These are phyloP conservation scores for Eremobia ochroleuca DNA, from an alignment of 2,888 invertebrate genomes.

Conservation along the genomic window DNA sequence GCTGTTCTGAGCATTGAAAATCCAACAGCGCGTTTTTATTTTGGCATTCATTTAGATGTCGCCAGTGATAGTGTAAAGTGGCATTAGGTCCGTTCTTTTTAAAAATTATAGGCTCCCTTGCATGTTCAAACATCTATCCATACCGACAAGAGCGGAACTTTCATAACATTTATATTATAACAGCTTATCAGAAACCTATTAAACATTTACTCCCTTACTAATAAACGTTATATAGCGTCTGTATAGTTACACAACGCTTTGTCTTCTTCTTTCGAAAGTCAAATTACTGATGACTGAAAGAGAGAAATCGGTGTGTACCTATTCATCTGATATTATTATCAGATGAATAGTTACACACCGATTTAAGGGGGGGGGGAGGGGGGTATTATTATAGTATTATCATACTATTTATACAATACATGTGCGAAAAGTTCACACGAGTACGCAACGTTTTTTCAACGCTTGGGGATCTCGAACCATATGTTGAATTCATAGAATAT, in stretches of 20 bases:
- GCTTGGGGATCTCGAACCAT: too few species aligned
- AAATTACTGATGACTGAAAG: too few species aligned
- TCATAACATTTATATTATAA: slow-evolving; percentile 1
- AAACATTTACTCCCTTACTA: too few species aligned
- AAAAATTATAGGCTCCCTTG: not conserved
- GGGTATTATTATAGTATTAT: not conserved
- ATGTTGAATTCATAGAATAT: too few species aligned
- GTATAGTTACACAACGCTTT: too few species aligned
- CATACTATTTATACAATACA: not conserved
- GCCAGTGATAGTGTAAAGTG: not conserved
- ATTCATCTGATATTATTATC: too few species aligned
- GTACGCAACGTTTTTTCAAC: not conserved
- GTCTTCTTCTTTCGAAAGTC: too few species aligned
- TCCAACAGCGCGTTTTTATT: not conserved
- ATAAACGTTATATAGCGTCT: too few species aligned
- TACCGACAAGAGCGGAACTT: not conserved
- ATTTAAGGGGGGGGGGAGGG: too few species aligned
- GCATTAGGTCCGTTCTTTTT: not conserved
- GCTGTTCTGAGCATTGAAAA: not conserved
- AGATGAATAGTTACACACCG: too few species aligned
- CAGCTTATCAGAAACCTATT: not conserved
- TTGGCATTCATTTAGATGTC: not conserved
- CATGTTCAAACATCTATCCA: not conserved
- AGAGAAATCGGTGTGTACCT: too few species aligned
- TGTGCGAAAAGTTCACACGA: not conserved